Base-by-base conservation (phyloP, 2,113 vertebrate genomes). In the Romanogobio albipinnatus region DNA sequence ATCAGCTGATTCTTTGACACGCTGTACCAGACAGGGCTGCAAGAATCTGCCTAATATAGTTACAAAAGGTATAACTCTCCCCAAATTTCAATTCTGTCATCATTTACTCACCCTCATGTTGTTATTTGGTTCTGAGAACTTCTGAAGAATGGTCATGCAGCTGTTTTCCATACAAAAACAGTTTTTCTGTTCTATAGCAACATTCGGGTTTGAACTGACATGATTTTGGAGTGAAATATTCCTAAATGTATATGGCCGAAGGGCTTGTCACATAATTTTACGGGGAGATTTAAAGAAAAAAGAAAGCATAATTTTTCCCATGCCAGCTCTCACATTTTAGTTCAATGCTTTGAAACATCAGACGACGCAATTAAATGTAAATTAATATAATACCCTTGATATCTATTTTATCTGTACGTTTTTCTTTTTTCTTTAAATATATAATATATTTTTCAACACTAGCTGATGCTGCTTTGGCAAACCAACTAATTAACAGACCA, bases 401-500 rank as follows among this genome's bases (percentile, higher is more conserved):
- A 64, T 64, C 11, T 62, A 10, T 24, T 61, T 61, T 1, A n/a
- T 1, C 10, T 62, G 1, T 51, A 1, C 2, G 15, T 53, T 51
- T 5, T 6, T 33, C 33, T 51, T 51, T 62, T 81, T 39, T 53
- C n/a, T 17, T 49, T 61, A 39, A 66, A 76, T 51, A 82, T 70
- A 56, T 26, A 58, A 62, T 62, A 29, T 5, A 29, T 64, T 36
- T 64, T 66, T 36, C 15, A 70, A 70, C 17, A 70, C 17, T 39
- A 36, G 29, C 64, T 61, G 56, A 59, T 80, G 81, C 36, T 81
- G 36, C 68, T 59, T 36, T 58, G 49, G 45, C 45, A 10, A 71
- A 58, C 49, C 70, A 76, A 22, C 59, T 66, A 43, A 82, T 47
- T 61, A 76, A 47, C 24, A 82, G 49, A 66, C 79, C 59, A 77